These are phyloP conservation scores for Scortum barcoo DNA, from an alignment of 2,113 vertebrate species.

Conservation along the genomic window DNA sequence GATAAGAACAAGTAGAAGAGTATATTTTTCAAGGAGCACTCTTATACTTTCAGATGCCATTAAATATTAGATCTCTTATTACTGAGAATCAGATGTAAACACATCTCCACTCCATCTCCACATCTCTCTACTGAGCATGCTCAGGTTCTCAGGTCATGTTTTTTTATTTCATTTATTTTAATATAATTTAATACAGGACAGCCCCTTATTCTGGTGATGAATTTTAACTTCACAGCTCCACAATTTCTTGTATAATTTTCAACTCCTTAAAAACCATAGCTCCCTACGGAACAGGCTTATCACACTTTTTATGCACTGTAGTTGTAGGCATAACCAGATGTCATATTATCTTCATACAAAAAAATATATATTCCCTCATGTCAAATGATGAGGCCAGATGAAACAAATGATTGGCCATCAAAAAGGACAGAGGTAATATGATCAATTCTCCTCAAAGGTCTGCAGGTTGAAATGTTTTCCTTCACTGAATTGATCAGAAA, in stretches of 20 bases:
- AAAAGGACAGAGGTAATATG: not conserved
- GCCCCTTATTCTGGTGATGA: not conserved
- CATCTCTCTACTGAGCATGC: not conserved
- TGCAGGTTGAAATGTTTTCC: not conserved
- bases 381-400: too few species aligned
- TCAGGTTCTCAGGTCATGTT: not conserved
- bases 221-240: not conserved
- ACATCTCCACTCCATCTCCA: too few species aligned
- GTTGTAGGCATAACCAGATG: too few species aligned
- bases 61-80: not conserved
- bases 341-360: not conserved
- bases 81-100: not conserved
- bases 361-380: too few species aligned
- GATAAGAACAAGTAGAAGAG: not conserved
- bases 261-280: not conserved
- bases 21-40: not conserved
- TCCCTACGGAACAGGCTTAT: not conserved
- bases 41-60: not conserved
- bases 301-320: not conserved
- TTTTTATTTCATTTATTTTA: not conserved
- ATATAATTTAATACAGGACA: not conserved
- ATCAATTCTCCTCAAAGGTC: not conserved
- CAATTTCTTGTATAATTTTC: not conserved
- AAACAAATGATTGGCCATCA: not conserved
- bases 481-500: not conserved